Percentiles rank a stretch among this genome's conserved stretches.
phyloP scores from a whole-genome alignment of 2,888 invertebrate genomes.

The Apotomis capreana region DNA sequence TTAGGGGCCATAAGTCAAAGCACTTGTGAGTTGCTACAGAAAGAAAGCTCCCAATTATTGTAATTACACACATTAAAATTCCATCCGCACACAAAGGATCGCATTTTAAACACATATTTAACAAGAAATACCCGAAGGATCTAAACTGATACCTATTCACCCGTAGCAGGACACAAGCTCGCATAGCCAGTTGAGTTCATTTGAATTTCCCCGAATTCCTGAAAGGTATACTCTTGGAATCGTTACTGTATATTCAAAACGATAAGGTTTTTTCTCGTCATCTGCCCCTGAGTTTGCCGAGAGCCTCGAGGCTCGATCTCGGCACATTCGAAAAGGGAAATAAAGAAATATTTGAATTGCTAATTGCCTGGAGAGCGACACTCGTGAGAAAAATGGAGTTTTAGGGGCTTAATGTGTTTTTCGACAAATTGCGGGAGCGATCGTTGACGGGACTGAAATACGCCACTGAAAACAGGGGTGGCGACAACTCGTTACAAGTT shows the following conservation, averaged over 20 bases:
- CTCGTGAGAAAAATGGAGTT: slow-evolving; percentile 35
- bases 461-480: neutral
- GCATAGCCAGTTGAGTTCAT: neutral
- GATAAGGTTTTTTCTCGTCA: neutral
- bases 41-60: slow-evolving; percentile 29
- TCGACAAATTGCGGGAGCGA: slow-evolving; percentile 32
- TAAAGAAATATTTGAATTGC: slow-evolving; percentile 62
- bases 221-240: neutral
- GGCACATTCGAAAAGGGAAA: slow-evolving; percentile 45
- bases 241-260: neutral
- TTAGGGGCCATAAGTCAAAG: neutral
- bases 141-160: neutral
- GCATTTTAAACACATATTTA: slow-evolving; percentile 15
- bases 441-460: slow-evolving; percentile 13
- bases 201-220: slow-evolving; percentile 4
- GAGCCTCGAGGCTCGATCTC: slow-evolving; percentile 27
- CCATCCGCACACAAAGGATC: slow-evolving; percentile 20
- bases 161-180: neutral
- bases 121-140: neutral
- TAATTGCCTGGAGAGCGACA: slow-evolving; percentile 56
- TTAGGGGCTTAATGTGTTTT: slow-evolving; percentile 36
- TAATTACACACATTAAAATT: slow-evolving; percentile 36
- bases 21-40: slow-evolving; percentile 1
- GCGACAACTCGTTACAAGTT: too few relatives aligned
- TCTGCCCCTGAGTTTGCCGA: neutral